phyloP scores from a whole-genome alignment of 1,140 invertebrate genomes.

The Dufourea novaeangliae region DNA sequence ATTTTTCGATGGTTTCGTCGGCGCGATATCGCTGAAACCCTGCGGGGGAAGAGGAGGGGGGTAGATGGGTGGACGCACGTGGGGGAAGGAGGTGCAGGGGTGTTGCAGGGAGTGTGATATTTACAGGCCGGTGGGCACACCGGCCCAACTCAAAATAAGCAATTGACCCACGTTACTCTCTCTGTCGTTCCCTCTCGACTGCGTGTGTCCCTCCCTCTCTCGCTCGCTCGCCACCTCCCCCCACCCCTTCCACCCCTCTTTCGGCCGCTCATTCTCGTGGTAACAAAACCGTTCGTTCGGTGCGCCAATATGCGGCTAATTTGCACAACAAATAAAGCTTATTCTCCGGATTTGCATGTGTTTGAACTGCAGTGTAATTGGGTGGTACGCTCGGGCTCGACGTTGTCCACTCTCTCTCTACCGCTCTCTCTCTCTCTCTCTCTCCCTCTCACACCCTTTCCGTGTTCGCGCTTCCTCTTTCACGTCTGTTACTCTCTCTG shows the following conservation, averaged over 20 bases:
- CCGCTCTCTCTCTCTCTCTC: conserved; percentile 24
- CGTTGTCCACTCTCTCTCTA: conserved; percentile 64
- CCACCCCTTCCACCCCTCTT: conserved; percentile 11
- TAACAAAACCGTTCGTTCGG: conserved; percentile 78
- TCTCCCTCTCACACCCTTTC: conserved; percentile 25
- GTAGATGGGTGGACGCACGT: conserved; percentile 12
- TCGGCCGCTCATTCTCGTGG: conserved; percentile 59
- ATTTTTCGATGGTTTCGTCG: conserved; percentile 66
- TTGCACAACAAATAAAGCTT: conserved; percentile 83
- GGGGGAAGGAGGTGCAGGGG: conserved; percentile 31
- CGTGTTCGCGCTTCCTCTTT: conserved; percentile 29
- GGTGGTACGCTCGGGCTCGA: conserved; percentile 73
- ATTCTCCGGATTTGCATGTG: conserved; percentile 82
- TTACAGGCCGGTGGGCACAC: conserved; percentile 68
- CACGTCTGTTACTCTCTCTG: background rate
- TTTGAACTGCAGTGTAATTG: conserved; percentile 82
- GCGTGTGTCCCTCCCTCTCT: conserved; percentile 19
- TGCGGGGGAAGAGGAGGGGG: conserved; percentile 27
- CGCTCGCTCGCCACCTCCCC: conserved; percentile 10
- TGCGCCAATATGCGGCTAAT: conserved; percentile 81
- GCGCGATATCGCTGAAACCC: conserved; percentile 50
- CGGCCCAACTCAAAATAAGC: conserved; percentile 77
- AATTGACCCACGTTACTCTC: conserved; percentile 74
- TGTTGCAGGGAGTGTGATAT: conserved; percentile 65
- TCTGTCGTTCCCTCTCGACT: conserved; percentile 11